Percentiles rank a stretch among this genome's conserved stretches.
Conservation (phyloP, 2,797 vertebrate genomes). For the Bucorvus abyssinicus region DNA sequence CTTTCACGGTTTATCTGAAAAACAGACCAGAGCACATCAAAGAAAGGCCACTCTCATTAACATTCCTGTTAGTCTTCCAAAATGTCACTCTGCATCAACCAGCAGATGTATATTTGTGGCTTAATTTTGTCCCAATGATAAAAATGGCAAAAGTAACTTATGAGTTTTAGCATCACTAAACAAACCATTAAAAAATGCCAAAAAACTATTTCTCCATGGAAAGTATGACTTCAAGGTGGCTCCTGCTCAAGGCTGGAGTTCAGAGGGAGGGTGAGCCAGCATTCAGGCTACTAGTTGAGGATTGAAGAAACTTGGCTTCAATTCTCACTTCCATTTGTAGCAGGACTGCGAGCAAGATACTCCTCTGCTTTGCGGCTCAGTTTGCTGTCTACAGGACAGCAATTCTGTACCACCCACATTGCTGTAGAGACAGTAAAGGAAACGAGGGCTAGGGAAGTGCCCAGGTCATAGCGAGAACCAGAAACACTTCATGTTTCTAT, state of each 20-base stretch:
- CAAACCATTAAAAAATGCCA: neutral
- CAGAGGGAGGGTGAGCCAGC: conserved; percentile 8
- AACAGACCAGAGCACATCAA: neutral
- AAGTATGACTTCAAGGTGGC: conserved; percentile 13
- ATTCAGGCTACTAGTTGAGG: neutral
- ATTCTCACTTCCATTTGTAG: neutral
- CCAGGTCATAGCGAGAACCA: neutral
- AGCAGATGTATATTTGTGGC: neutral
- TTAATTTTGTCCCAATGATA: neutral
- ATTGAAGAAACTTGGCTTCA: neutral
- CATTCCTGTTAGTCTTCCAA: neutral
- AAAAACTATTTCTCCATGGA: neutral
- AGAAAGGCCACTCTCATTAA: neutral
- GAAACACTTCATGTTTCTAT: neutral
- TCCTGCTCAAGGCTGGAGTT: neutral
- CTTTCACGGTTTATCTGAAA: conserved; percentile 89
- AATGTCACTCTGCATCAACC: neutral
- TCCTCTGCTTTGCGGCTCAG: neutral
- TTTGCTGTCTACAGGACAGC: neutral
- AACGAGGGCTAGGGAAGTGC: neutral
- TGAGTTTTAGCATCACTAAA: neutral
- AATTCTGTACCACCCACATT: neutral
- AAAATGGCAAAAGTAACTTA: neutral
- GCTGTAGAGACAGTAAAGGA: neutral
- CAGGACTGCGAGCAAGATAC: neutral